These are phyloP conservation scores for Abrostola triplasia DNA, from an alignment of 2,888 invertebrate species.

Conservation along the genomic window DNA sequence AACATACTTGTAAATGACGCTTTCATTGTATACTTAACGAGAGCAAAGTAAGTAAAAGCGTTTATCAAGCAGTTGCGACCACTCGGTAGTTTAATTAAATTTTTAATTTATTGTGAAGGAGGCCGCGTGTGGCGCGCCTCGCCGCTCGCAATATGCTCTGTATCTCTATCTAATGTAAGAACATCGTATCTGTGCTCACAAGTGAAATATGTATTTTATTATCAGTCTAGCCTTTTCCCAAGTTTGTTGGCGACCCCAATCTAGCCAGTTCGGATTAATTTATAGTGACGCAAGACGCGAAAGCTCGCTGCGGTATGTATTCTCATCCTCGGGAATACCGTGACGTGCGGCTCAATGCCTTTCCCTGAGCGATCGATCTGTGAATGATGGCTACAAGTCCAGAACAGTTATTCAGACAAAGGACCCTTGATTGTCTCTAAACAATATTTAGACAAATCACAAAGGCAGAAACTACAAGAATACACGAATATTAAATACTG, in stretches of 20 bases:
- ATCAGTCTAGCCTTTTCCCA: conserved; percentile 1
- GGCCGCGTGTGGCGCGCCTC: conserved; percentile 70
- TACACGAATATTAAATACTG: no score
- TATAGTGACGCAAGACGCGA: background rate
- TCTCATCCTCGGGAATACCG: background rate
- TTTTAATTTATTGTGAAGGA: conserved; percentile 83
- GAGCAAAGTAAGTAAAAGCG: conserved; percentile 72
- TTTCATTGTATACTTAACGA: conserved; percentile 64
- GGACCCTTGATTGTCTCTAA: conserved; percentile 24
- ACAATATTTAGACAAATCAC: background rate
- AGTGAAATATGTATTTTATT: conserved; percentile 36
- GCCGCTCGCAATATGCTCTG: conserved; percentile 69
- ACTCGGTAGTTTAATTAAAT: conserved; percentile 83
- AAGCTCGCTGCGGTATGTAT: background rate
- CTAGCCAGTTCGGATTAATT: background rate
- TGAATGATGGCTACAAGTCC: no score
- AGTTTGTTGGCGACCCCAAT: background rate
- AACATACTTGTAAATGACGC: conserved; percentile 45
- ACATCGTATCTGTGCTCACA: conserved; percentile 52
- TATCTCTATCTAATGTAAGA: conserved; percentile 64
- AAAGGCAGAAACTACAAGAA: no score
- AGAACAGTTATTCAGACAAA: conserved; percentile 13
- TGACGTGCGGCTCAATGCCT: background rate
- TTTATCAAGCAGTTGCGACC: conserved; percentile 81
- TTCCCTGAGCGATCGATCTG: background rate